Conservation (phyloP, 2,888 invertebrate species). For the Dryobota labecula region DNA sequence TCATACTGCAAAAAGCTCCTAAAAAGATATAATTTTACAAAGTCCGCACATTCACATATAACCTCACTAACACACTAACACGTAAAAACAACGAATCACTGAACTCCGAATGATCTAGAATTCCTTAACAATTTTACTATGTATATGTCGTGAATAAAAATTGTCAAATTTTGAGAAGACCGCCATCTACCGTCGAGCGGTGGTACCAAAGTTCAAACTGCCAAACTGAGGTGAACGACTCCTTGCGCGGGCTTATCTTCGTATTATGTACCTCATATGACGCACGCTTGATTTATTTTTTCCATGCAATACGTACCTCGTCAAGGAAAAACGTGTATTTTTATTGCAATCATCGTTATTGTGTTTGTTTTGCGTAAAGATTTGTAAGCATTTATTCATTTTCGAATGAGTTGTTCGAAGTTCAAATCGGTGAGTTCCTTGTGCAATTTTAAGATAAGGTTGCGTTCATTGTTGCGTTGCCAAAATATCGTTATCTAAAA, state of each 20-base stretch:
- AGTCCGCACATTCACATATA: not conserved
- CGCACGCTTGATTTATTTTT: slow-evolving; percentile 68
- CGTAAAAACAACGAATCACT: slow-evolving; percentile 40
- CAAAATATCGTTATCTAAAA: not conserved
- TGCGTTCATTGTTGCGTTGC: not conserved
- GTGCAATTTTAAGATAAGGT: slow-evolving; percentile 18
- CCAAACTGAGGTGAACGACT: slow-evolving; percentile 85
- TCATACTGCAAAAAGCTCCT: not conserved
- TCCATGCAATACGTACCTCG: slow-evolving; percentile 50
- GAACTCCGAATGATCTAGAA: slow-evolving; percentile 56
- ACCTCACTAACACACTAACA: slow-evolving; percentile 55
- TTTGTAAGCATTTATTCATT: slow-evolving; percentile 43
- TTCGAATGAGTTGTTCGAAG: slow-evolving; percentile 21
- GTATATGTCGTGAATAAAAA: slow-evolving; percentile 33
- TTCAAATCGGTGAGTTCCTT: slow-evolving; percentile 9
- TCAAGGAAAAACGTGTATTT: slow-evolving; percentile 63
- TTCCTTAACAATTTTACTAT: slow-evolving; percentile 21
- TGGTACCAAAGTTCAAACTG: slow-evolving; percentile 85
- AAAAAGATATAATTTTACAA: not conserved
- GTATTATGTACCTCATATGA: slow-evolving; percentile 67
- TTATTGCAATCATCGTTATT: slow-evolving; percentile 56
- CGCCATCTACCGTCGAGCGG: slow-evolving; percentile 77
- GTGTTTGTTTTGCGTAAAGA: slow-evolving; percentile 44
- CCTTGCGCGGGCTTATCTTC: slow-evolving; percentile 73
- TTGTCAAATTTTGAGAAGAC: not conserved